These are phyloP conservation scores for Laupala kohalensis DNA, from an alignment of 1,140 invertebrate species.

Conservation along the genomic window DNA sequence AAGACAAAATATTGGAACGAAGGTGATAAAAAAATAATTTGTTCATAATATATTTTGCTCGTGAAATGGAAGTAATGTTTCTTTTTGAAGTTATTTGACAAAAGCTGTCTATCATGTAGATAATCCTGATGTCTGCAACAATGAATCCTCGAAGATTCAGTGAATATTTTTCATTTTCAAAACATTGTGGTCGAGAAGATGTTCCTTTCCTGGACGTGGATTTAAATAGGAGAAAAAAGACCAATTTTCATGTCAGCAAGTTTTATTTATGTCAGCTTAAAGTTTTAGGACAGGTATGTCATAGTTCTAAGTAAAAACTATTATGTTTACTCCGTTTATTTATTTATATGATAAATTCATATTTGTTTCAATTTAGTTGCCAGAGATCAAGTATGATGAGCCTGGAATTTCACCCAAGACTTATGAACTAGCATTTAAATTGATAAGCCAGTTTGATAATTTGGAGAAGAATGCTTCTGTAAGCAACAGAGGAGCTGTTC, in stretches of 20 bases:
- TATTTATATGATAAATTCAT: no score
- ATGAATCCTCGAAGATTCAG: conserved; percentile 33
- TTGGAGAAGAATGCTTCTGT: conserved; percentile 41
- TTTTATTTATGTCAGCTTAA: conserved; percentile 45
- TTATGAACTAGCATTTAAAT: conserved; percentile 29
- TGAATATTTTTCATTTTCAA: conserved; percentile 40
- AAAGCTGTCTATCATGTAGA: conserved; percentile 22
- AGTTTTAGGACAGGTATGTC: conserved; percentile 1
- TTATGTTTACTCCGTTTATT: not conserved
- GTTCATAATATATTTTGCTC: not conserved
- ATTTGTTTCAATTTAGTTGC: no score
- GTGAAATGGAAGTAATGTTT: not conserved
- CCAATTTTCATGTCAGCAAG: conserved; percentile 38
- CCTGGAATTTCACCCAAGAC: conserved; percentile 25
- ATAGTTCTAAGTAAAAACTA: not conserved
- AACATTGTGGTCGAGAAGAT: conserved; percentile 28
- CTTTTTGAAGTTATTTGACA: not conserved
- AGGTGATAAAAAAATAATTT: no score
- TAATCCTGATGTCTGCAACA: conserved; percentile 49
- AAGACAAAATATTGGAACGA: conserved; percentile 53
- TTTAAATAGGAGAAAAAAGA: conserved; percentile 23
- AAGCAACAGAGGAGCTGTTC: conserved; percentile 41
- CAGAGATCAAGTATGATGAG: conserved; percentile 30
- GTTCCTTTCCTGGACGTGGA: conserved; percentile 43
- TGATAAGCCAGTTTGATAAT: conserved; percentile 55